A percentile compares a stretch with the other conserved stretches of the same genome.
Evolutionary conservation across 2,888 invertebrate species (phyloP).

Genomic region (Pelosia muscerda): DNA sequence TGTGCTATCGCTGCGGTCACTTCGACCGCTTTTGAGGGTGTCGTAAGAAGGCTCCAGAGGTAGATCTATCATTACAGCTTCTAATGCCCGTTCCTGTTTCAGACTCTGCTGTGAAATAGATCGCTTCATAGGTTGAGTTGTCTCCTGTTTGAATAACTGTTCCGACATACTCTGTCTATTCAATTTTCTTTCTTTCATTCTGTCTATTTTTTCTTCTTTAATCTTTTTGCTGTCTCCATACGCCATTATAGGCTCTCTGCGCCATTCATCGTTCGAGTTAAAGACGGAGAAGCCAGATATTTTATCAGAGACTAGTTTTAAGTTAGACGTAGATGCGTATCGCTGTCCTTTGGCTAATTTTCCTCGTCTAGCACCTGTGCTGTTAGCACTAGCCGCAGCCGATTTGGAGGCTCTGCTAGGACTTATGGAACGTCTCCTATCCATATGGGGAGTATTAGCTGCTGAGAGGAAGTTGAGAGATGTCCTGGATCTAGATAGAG

Average conservation of each 20-base stretch:
- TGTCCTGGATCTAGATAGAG: slow-evolving; percentile 86
- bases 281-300: slow-evolving; percentile 81
- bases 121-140: slow-evolving; percentile 57
- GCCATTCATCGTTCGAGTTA: slow-evolving; percentile 61
- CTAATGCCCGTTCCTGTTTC: slow-evolving; percentile 76
- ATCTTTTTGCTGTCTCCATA: slow-evolving; percentile 62
- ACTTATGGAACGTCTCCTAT: slow-evolving; percentile 71
- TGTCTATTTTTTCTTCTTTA: slow-evolving; percentile 58
- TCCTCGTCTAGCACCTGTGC: slow-evolving; percentile 64
- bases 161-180: slow-evolving; percentile 76
- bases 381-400: slow-evolving; percentile 63
- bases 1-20: slow-evolving; percentile 57
- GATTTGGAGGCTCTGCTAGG: slow-evolving; percentile 68
- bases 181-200: slow-evolving; percentile 55
- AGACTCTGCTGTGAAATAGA: slow-evolving; percentile 78
- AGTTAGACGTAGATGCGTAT: slow-evolving; percentile 77
- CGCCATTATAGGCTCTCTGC: slow-evolving; percentile 79
- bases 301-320: slow-evolving; percentile 78
- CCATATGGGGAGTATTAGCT: slow-evolving; percentile 70
- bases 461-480: slow-evolving; percentile 78
- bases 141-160: slow-evolving; percentile 59
- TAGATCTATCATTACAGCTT: slow-evolving; percentile 79
- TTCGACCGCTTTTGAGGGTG: slow-evolving; percentile 57
- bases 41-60: slow-evolving; percentile 68
- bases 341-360: slow-evolving; percentile 68